A percentile compares a stretch with the other conserved stretches of the same genome.
Conservation (phyloP, 2,113 vertebrate species). For the Morone chrysops region DNA sequence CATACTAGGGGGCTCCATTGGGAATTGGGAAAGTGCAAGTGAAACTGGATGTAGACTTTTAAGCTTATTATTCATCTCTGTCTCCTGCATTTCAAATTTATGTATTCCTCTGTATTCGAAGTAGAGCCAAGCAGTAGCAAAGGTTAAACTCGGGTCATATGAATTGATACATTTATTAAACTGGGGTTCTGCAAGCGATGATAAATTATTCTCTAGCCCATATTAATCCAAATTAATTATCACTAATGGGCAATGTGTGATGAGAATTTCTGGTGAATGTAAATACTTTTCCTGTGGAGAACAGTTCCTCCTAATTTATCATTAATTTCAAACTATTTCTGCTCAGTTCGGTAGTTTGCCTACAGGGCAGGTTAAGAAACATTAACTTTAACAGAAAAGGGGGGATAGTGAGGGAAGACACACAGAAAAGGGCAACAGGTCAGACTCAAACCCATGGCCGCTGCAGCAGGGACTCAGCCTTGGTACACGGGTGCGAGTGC, state of each 20-base stretch:
- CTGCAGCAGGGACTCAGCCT: too few species aligned
- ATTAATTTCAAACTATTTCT: constrained; percentile 35
- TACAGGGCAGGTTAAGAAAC: too few species aligned
- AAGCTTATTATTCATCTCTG: constrained; percentile 43
- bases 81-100: constrained; percentile 58
- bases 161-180: constrained; percentile 73
- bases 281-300: constrained; percentile 33
- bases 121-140: constrained; percentile 53
- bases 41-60: constrained; percentile 24
- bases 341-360: background rate
- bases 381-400: too few species aligned
- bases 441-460: too few species aligned
- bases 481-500: too few species aligned
- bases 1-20: background rate
- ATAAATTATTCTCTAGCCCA: constrained; percentile 70
- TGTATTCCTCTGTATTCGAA: constrained; percentile 41
- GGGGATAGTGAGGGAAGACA: too few species aligned
- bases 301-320: background rate
- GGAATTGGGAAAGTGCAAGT: background rate
- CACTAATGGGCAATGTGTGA: constrained; percentile 57
- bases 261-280: constrained; percentile 30
- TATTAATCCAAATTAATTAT: constrained; percentile 65
- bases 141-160: constrained; percentile 70
- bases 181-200: constrained; percentile 27
- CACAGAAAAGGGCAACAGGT: too few species aligned